phyloP scores from a whole-genome alignment of 2,113 vertebrate species.

The Crotalus horridus region DNA sequence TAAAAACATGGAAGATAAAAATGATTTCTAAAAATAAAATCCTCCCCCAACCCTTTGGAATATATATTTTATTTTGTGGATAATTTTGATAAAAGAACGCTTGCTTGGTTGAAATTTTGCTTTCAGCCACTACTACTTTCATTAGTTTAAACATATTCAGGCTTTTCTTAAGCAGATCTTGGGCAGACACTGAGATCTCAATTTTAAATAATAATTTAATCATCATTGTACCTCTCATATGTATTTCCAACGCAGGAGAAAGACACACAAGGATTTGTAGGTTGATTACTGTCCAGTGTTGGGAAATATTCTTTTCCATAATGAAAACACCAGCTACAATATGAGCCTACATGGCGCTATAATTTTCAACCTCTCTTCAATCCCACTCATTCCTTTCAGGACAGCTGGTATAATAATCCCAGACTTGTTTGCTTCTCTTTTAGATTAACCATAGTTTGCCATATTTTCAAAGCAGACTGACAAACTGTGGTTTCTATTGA shows the following conservation, averaged over 20 bases:
- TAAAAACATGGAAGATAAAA: background rate
- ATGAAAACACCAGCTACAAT: background rate
- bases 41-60: background rate
- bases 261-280: background rate
- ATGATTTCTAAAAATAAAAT: background rate
- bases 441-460: background rate
- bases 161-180: background rate
- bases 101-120: background rate
- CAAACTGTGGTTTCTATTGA: background rate
- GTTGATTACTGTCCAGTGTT: background rate
- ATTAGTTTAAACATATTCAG: background rate
- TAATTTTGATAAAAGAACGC: background rate
- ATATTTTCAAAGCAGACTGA: background rate
- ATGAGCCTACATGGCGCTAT: background rate
- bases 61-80: background rate
- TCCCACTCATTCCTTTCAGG: background rate
- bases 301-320: background rate
- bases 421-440: background rate
- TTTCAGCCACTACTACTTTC: background rate
- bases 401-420: background rate
- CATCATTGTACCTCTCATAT: background rate
- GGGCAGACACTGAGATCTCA: background rate
- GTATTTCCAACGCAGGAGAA: background rate
- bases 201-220: background rate
- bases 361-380: background rate